Evolutionary conservation across 1,140 invertebrate genomes (phyloP).

Genomic region (Ceratina australensis): DNA sequence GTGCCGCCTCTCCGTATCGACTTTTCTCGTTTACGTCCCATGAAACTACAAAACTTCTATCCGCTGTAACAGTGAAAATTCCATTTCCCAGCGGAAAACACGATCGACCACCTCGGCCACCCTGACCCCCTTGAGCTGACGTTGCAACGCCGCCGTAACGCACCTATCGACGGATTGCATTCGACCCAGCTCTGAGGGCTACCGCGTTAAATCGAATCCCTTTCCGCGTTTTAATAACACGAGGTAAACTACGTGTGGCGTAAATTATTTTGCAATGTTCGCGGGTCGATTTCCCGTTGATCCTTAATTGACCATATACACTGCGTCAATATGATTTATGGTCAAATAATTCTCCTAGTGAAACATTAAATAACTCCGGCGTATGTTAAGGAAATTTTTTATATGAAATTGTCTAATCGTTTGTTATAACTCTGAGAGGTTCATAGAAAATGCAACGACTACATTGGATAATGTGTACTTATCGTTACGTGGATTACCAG

Average conservation of each 20-base stretch:
- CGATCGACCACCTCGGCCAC: constrained; percentile 13
- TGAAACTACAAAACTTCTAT: constrained; percentile 56
- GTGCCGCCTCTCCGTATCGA: constrained; percentile 50
- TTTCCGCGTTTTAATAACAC: constrained; percentile 22
- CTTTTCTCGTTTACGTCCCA: constrained; percentile 60
- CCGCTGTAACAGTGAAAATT: constrained; percentile 49
- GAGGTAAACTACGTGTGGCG: constrained; percentile 12
- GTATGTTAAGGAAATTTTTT: too few species aligned
- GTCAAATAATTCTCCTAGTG: too few species aligned
- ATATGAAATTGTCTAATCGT: too few species aligned
- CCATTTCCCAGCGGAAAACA: constrained; percentile 56
- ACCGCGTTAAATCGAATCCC: constrained; percentile 47
- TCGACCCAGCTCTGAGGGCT: constrained; percentile 5
- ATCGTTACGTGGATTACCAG: background rate
- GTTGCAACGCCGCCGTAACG: constrained; percentile 31
- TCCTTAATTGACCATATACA: background rate
- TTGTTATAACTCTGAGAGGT: too few species aligned
- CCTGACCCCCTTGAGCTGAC: constrained; percentile 35
- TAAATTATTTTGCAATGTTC: constrained; percentile 15
- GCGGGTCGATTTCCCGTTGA: background rate
- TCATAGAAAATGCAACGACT: too few species aligned
- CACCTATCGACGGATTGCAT: constrained; percentile 43
- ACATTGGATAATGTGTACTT: too few species aligned
- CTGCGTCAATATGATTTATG: background rate
- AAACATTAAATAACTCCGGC: too few species aligned